A percentile compares a stretch with the other conserved stretches of the same genome.
Evolutionary conservation across 2,113 vertebrate species (phyloP).

Genomic region (Xenopus laevis): DNA sequence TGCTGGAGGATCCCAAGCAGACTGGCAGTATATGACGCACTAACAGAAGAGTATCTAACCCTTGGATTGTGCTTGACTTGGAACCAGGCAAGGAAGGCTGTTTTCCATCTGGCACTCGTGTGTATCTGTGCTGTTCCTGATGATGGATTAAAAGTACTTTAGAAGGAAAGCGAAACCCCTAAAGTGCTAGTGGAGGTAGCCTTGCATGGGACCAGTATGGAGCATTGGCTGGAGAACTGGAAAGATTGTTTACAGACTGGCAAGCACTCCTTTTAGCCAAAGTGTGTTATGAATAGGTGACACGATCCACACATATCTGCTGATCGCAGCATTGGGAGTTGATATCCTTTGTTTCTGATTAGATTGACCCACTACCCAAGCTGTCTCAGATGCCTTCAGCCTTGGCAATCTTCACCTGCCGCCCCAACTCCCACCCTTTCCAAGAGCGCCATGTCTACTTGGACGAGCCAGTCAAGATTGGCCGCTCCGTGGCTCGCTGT

Average conservation of each 20-base stretch:
- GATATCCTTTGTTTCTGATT: conserved; percentile 71
- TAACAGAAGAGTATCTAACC: background rate
- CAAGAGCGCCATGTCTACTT: conserved; percentile 99
- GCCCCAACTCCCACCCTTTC: conserved; percentile 98
- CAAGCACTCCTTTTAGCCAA: conserved; percentile 60
- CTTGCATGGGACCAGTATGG: conserved; percentile 58
- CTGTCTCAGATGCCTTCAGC: conserved; percentile 98
- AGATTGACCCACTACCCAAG: conserved; percentile 76
- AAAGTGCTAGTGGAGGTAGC: background rate
- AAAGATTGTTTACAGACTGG: conserved; percentile 62
- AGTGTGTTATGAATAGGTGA: conserved; percentile 49
- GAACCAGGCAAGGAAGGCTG: background rate
- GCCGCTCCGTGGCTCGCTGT: conserved; percentile 96
- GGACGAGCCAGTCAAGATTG: conserved; percentile 98
- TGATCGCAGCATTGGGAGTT: conserved; percentile 59
- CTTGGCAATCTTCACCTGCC: conserved; percentile 97
- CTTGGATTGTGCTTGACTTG: background rate
- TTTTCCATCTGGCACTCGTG: conserved; percentile 58
- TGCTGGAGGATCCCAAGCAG: background rate
- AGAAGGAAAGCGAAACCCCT: background rate
- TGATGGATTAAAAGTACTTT: conserved; percentile 61
- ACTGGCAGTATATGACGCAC: background rate
- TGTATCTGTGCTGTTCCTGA: conserved; percentile 49
- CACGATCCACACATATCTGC: conserved; percentile 56
- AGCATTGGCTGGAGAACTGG: conserved; percentile 59